Evolutionary conservation across 2,888 invertebrate species (phyloP), one percentile per base, ranked within the genome.

Genomic region (Drosophila pullipes): DNA sequence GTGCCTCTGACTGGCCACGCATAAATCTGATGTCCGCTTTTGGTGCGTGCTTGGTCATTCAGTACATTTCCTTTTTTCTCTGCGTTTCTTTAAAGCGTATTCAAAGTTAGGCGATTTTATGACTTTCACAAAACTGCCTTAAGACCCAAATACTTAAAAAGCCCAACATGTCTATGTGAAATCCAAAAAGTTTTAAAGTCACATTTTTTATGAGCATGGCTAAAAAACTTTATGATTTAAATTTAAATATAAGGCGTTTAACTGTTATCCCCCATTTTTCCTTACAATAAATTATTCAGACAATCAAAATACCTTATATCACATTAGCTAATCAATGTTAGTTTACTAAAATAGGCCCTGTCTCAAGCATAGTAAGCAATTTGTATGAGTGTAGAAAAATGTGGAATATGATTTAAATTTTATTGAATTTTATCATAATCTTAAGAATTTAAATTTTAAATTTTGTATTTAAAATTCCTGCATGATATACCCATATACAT

Each of bases 11-110:
- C 63, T 55, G 68, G 39, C 65, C 50, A 39, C 33, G 58, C 74
- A 77, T 66, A 79, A 69, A 72, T 82, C 74, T 70, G 72, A 52
- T 64, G 71, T 57, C 55, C 63, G 66, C 65, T 63, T 52, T 55
- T 47, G 39, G 16, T 41, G 65, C 57, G 41, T 55, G 60, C 39
- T 28, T 55, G 28, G n/a, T 39, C 63, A 58, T 55, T 59, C 22
- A 65, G 30, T 33, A 63, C 55, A 50, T 60, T 59, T 62, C 41
- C 57, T 35, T 65, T 65, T 52, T 65, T 63, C 35, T 18, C 57
- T n/a, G 59, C 31, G n/a, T 44, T 39, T 50, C 57, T 28, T 66
- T 67, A 69, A 73, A 63, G 55, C 22, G 41, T 37, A n/a, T 33
- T 13, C 28, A 57, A 39, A 28, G n/a, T 16, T 50, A 9, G 18